Evolutionary conservation across 1,140 invertebrate genomes (phyloP), one percentile per base, ranked within the genome.

Genomic region (Sinella curviseta): DNA sequence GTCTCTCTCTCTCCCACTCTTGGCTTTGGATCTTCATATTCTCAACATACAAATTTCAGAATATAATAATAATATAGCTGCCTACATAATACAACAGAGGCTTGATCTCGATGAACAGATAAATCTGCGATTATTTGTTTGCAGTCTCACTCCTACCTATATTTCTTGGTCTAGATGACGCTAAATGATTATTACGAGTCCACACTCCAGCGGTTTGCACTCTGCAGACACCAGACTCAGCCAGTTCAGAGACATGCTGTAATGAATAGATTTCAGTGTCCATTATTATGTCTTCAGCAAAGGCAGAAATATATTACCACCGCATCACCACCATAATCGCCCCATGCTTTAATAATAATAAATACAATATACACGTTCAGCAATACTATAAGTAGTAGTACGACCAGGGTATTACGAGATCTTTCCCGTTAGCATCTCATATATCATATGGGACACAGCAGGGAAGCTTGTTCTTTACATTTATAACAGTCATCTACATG

Each of bases 361-460:
- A 48, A 48, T 12, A 20, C 39, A 48, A 48, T 48, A 48, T 48
- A 48, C 8, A 12, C 39, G 20, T 48, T 12, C 39, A 48, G 20
- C 20, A 12, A 48, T 48, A 48, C 20, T 48, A 20, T 48, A 48
- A 20, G 39, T 20, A 48, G 20, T 48, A 20, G 8, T 48, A 12
- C 20, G 39, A 12, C 20, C 39, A 20, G 57, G 4, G 57, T 26
- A 26, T 26, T 26, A 16, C 8, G 24, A 60, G 55, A 60, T 70
- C 28, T 70, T 60, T 33, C 26, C 65, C 65, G 31, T 70, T 70
- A 31, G 2, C 65, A 70, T 70, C 65, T 70, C 65, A 70, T 70
- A 70, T 30, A 70, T 70, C 65, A 70, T n/a, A n/a, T 17, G 65
- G 24, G n/a, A 70, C 8, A 24, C 65, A 70, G 28, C 65, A 24